phyloP scores from a whole-genome alignment of 2,888 invertebrate genomes.

The Phyllotreta striolata region DNA sequence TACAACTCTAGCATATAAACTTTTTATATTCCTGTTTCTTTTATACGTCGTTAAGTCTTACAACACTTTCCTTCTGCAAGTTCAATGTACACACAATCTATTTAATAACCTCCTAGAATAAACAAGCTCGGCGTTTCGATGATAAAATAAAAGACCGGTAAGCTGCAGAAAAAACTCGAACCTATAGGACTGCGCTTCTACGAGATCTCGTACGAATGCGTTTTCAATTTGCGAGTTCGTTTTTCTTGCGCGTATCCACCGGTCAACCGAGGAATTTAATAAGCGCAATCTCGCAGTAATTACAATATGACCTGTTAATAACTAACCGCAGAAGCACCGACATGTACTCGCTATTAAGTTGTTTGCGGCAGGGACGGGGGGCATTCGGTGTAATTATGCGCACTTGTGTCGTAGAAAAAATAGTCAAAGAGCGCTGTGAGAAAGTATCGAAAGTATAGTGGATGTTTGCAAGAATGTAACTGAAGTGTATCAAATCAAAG shows the following conservation, averaged over 20 bases:
- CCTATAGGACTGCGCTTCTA: too few species aligned
- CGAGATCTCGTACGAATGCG: neutral
- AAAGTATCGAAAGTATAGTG: too few species aligned
- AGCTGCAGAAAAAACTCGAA: too few species aligned
- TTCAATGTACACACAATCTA: constrained; percentile 1
- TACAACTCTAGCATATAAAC: too few species aligned
- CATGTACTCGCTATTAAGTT: constrained; percentile 35
- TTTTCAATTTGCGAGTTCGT: constrained; percentile 13
- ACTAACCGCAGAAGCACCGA: constrained; percentile 35
- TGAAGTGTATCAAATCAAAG: too few species aligned
- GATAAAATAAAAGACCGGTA: constrained; percentile 5
- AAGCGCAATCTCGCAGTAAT: constrained; percentile 21
- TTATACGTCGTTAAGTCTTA: neutral
- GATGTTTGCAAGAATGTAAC: too few species aligned
- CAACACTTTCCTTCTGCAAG: constrained; percentile 8
- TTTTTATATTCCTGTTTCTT: too few species aligned
- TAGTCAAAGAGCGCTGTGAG: too few species aligned
- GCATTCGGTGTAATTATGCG: too few species aligned
- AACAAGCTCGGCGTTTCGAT: constrained; percentile 7
- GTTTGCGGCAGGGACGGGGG: constrained; percentile 23
- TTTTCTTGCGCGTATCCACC: constrained; percentile 16
- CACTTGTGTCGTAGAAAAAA: too few species aligned
- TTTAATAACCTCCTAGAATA: constrained; percentile 16
- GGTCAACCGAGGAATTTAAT: constrained; percentile 23
- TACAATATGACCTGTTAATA: constrained; percentile 37